Base-by-base conservation (phyloP, 2,797 vertebrate species). In the Etheostoma nigrum region DNA sequence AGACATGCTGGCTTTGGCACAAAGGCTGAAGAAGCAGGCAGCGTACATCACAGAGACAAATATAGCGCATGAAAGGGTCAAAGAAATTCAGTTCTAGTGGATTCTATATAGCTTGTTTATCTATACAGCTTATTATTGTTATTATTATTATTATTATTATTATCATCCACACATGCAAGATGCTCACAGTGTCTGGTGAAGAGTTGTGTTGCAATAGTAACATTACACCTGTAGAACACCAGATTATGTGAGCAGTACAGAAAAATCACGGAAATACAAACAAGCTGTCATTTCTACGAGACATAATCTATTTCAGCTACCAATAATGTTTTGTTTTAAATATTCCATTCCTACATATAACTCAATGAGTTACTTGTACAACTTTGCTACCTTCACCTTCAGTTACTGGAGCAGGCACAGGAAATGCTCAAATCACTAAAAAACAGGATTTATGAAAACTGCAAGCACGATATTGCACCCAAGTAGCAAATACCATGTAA, bases 1-100 rank as follows among this genome's bases (percentile, higher is more conserved):
- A 72, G 78, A 84, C 73, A 67, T 33, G 66, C 71, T 52, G 58
- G 49, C 53, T 74, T 63, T 57, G 57, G 57, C 62, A 54, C 40
- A 0, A 25, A 69, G 61, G 66, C 55, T 59, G n/a, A 45, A 72
- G 66, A 75, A 66, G 19, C n/a, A 62, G 71, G 52, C 52, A 42
- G 62, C 40, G 54, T 67, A 62, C 40, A 10, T 51, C 63, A 44
- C 18, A 59, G 21, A 58, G 19, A 76, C 51, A 48, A 53, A 45
- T 55, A 66, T 5, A 53, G 33, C 36, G 9, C 1, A 25, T 40
- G 33, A 54, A 51, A 36, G 47, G 61, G 42, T 48, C 15, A 47
- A 15, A 25, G 2, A 58, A 62, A 62, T 66, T 16, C 19, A 67
- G 2, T 14, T 62, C 8, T 16, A 49, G 42, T 42, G 12, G 5